These are phyloP conservation scores for Fulica atra DNA, from an alignment of 2,113 vertebrate species.

Conservation along the genomic window DNA sequence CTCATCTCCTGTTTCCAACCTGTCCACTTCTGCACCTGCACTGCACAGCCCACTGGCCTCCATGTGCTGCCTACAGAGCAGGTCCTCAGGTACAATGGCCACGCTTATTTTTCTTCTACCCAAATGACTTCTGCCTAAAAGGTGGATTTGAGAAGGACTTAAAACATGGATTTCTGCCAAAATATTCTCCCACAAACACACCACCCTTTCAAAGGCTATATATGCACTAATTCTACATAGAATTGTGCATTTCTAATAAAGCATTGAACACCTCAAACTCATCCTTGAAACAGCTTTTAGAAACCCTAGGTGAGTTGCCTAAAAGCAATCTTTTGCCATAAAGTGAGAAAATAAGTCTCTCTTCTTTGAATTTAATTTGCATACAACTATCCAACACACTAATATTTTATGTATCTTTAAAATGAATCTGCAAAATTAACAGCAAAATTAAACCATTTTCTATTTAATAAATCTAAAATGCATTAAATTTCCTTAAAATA, in stretches of 20 bases:
- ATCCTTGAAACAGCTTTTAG: neutral
- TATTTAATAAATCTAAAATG: neutral
- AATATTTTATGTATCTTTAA: neutral
- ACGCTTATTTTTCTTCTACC: fast-evolving
- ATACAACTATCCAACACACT: neutral
- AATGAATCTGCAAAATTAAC: neutral
- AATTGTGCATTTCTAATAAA: neutral
- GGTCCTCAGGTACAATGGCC: neutral
- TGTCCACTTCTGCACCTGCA: fast-evolving
- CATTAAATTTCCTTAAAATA: neutral
- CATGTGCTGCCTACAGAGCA: fast-evolving
- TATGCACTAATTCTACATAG: neutral
- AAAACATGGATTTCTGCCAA: neutral
- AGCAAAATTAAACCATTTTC: neutral
- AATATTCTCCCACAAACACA: fast-evolving
- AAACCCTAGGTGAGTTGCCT: neutral
- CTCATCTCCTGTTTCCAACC: neutral
- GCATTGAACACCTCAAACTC: neutral
- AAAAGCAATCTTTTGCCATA: neutral
- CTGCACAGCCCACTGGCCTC: neutral
- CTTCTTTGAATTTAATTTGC: neutral
- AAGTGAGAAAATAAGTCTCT: neutral
- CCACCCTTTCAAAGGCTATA: neutral
- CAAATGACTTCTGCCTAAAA: neutral
- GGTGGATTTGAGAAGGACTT: neutral